Evolutionary conservation across 2,797 vertebrate genomes (phyloP).

Genomic region (Ctenochaetus hawaiiensis): DNA sequence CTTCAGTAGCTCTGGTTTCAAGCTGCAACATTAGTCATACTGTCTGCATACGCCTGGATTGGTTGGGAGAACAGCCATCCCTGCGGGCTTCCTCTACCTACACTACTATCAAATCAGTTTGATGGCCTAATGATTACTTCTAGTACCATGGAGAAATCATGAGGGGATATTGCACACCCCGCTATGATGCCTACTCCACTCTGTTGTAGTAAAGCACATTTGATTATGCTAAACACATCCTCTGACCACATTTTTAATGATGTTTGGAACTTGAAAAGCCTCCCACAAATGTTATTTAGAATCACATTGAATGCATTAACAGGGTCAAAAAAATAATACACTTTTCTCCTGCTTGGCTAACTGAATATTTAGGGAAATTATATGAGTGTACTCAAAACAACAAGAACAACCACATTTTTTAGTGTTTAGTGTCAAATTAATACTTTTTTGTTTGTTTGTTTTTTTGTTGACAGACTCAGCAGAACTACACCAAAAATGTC

Average conservation of each 20-base stretch:
- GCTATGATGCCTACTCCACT: slow-evolving; percentile 16
- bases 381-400: slow-evolving; percentile 1
- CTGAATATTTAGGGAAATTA: slow-evolving; percentile 19
- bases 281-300: slow-evolving; percentile 36
- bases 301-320: slow-evolving; percentile 32
- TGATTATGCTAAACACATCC: slow-evolving; percentile 44
- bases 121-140: slow-evolving; percentile 39
- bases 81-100: slow-evolving; percentile 21
- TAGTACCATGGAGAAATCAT: slow-evolving; percentile 22
- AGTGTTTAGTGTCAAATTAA: slow-evolving; percentile 7
- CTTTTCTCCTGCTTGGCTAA: slow-evolving; percentile 12
- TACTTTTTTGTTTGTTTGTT: not conserved
- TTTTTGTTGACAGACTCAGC: slow-evolving; percentile 4
- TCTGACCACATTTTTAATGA: slow-evolving; percentile 32
- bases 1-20: slow-evolving; percentile 12
- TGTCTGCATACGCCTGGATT: slow-evolving; percentile 4
- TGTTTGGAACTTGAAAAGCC: slow-evolving; percentile 33
- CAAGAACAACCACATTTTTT: not conserved
- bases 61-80: slow-evolving; percentile 23
- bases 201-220: slow-evolving; percentile 32
- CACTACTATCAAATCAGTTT: slow-evolving; percentile 38
- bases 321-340: slow-evolving; percentile 39
- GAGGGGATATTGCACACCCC: slow-evolving; percentile 7
- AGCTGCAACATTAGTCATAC: slow-evolving; percentile 16
- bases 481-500: not conserved